These are phyloP conservation scores for Vanessa cardui DNA, from an alignment of 2,888 invertebrate species.

Conservation along the genomic window DNA sequence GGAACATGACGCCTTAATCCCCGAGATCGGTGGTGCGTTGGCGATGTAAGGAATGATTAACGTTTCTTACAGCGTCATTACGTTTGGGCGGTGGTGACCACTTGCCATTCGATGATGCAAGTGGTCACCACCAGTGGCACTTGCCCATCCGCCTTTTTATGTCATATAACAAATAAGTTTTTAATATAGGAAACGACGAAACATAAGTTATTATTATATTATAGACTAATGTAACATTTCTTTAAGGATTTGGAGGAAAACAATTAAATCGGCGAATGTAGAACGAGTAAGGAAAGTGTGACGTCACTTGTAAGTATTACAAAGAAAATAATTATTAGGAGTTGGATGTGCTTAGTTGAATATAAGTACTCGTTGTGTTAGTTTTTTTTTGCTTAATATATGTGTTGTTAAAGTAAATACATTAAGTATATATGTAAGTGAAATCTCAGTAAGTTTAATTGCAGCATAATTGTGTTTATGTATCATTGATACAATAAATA, in stretches of 20 bases:
- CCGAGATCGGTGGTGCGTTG: no score
- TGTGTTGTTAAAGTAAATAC: constrained; percentile 9
- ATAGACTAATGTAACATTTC: constrained; percentile 25
- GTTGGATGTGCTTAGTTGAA: constrained; percentile 22
- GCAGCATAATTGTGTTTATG: constrained; percentile 32
- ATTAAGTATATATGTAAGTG: constrained; percentile 10
- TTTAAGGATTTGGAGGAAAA: constrained; percentile 68
- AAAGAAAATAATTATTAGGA: constrained; percentile 15
- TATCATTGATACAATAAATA: constrained; percentile 35
- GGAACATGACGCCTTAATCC: no score
- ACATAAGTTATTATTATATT: background rate
- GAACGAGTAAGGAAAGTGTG: background rate
- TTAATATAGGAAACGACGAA: no score
- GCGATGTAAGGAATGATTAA: no score
- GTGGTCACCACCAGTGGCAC: no score
- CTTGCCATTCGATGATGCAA: no score
- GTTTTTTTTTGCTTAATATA: constrained; percentile 1
- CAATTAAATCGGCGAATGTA: constrained; percentile 43
- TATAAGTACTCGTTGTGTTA: constrained; percentile 12
- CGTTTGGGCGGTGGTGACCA: no score
- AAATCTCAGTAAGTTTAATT: constrained; percentile 7
- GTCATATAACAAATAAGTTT: no score
- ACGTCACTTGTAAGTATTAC: constrained; percentile 28
- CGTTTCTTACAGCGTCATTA: no score
- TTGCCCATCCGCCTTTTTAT: no score